phyloP scores from a whole-genome alignment of 2,797 vertebrate genomes.

The Sebastes aleutianus region DNA sequence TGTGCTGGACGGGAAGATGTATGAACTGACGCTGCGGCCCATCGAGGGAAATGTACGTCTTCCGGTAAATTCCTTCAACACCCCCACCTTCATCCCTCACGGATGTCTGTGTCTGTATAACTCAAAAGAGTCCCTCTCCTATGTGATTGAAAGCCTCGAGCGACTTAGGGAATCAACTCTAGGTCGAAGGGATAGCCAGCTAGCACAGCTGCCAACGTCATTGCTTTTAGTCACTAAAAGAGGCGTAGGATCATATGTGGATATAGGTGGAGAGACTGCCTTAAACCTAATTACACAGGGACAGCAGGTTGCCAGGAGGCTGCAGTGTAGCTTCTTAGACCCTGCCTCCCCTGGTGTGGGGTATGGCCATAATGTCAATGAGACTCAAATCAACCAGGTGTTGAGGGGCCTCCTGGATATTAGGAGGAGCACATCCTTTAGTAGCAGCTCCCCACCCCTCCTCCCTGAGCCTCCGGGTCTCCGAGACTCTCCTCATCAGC shows the following conservation, averaged over 20 bases:
- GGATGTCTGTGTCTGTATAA: conserved; percentile 98
- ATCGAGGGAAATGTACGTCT: conserved; percentile 97
- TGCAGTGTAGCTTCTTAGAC: conserved; percentile 93
- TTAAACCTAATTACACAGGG: conserved; percentile 93
- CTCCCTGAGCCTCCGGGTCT: conserved; percentile 84
- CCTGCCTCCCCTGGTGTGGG: conserved; percentile 90
- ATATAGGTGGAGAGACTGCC: conserved; percentile 91
- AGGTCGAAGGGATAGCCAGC: conserved; percentile 86
- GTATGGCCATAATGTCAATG: conserved; percentile 92
- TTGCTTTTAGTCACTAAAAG: conserved; percentile 92
- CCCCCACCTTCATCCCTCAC: conserved; percentile 93
- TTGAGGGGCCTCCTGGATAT: conserved; percentile 90
- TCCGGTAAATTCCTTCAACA: conserved; percentile 96
- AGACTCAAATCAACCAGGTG: conserved; percentile 94
- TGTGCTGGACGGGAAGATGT: conserved; percentile 94
- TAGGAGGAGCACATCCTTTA: conserved; percentile 85
- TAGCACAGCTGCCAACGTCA: conserved; percentile 86
- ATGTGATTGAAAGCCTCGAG: conserved; percentile 95
- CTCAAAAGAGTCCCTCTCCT: conserved; percentile 95
- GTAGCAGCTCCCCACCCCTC: conserved; percentile 82
- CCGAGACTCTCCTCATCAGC: conserved; percentile 85
- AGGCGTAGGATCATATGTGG: conserved; percentile 86
- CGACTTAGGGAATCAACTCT: conserved; percentile 90
- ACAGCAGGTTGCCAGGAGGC: conserved; percentile 90
- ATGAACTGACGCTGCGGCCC: conserved; percentile 91